Evolutionary conservation across 1,140 invertebrate genomes (phyloP).

Genomic region (Harpegnathos saltator): DNA sequence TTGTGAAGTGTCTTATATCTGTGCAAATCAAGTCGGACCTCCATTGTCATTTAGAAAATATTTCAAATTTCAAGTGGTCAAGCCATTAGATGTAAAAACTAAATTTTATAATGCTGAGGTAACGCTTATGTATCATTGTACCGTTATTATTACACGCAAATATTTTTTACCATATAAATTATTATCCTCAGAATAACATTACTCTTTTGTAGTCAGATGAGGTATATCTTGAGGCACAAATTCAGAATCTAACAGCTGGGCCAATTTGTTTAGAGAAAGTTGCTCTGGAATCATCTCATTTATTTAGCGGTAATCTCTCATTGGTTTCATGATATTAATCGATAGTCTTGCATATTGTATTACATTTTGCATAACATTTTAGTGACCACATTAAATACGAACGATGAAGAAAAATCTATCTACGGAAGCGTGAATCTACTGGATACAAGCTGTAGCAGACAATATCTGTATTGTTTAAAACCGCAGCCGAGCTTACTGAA

Average conservation of each 20-base stretch:
- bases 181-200: background rate
- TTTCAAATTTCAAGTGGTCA: slow-evolving; percentile 99
- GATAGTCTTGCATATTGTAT: background rate
- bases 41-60: slow-evolving; percentile 95
- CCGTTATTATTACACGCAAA: background rate
- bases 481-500: slow-evolving; percentile 91
- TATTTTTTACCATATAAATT: background rate
- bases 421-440: slow-evolving; percentile 95
- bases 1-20: slow-evolving; percentile 96
- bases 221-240: slow-evolving; percentile 98
- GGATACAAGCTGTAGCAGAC: slow-evolving; percentile 92
- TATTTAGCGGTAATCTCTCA: slow-evolving; percentile 90
- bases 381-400: slow-evolving; percentile 89
- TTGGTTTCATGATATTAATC: background rate
- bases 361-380: slow-evolving; percentile 64
- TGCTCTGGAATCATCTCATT: slow-evolving; percentile 94
- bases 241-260: slow-evolving; percentile 96
- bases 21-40: slow-evolving; percentile 88
- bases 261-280: slow-evolving; percentile 97
- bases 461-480: slow-evolving; percentile 97
- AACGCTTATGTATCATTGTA: slow-evolving; percentile 65
- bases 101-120: slow-evolving; percentile 99
- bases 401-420: slow-evolving; percentile 89
- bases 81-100: slow-evolving; percentile 99
- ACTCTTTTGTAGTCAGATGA: slow-evolving; percentile 91